A percentile compares a stretch with the other conserved stretches of the same genome.
phyloP scores from a whole-genome alignment of 2,113 vertebrate genomes.

The human (Homo sapiens) region DNA sequence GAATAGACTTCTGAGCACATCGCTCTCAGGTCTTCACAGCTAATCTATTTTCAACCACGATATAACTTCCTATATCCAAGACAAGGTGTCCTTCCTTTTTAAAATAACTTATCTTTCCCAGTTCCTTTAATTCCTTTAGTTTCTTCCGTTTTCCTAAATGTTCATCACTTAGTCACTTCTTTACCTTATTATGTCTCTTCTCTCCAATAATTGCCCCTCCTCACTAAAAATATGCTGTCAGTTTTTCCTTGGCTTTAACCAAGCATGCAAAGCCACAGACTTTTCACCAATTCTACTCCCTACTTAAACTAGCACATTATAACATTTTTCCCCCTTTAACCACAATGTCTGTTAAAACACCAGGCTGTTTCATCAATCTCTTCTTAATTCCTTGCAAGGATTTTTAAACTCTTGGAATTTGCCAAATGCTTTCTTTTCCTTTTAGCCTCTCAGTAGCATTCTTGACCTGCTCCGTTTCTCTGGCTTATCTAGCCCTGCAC shows the following conservation, averaged over 20 bases:
- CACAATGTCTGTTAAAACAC: not conserved
- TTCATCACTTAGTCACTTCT: conserved; percentile 1
- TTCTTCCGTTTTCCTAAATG: not conserved
- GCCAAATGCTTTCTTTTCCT: not conserved
- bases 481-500: not conserved
- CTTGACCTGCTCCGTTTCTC: not conserved
- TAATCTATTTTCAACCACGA: not conserved
- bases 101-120: not conserved
- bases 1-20: conserved; percentile 19
- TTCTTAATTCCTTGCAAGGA: not conserved
- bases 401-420: not conserved
- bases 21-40: not conserved
- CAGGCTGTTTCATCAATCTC: not conserved
- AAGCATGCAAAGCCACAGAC: not conserved
- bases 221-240: not conserved
- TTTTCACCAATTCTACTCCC: not conserved
- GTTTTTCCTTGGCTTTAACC: not conserved
- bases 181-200: not conserved
- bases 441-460: not conserved
- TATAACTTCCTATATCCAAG: not conserved
- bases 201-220: not conserved
- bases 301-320: not conserved
- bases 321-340: not conserved
- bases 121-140: not conserved
- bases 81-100: not conserved